phyloP scores from a whole-genome alignment of 2,113 vertebrate species.

The Lycocorax pyrrhopterus region DNA sequence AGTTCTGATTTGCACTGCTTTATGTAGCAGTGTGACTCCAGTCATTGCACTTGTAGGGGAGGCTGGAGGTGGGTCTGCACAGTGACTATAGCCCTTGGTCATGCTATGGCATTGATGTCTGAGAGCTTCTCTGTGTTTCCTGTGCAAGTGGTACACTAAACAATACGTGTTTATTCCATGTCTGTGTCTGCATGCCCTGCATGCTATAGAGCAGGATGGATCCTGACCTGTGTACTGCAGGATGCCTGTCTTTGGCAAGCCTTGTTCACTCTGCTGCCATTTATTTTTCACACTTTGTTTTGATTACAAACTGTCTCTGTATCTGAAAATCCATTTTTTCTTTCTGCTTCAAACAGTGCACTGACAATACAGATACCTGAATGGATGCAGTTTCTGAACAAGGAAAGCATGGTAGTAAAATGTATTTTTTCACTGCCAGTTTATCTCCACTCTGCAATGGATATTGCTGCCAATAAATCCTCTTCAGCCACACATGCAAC shows the following conservation, averaged over 20 bases:
- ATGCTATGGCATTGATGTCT: not conserved
- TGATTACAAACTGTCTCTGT: not conserved
- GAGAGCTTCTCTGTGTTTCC: not conserved
- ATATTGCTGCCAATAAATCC: not conserved
- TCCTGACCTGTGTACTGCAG: not conserved
- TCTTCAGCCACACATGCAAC: not conserved
- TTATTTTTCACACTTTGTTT: not conserved
- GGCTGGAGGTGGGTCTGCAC: not conserved
- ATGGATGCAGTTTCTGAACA: not conserved
- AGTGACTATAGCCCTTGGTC: not conserved
- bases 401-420: not conserved
- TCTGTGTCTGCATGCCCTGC: not conserved
- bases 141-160: not conserved
- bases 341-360: not conserved
- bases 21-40: not conserved
- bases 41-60: not conserved
- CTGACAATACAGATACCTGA: not conserved
- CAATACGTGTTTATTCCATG: accelerated
- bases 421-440: not conserved
- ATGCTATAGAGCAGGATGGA: not conserved
- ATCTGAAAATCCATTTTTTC: not conserved
- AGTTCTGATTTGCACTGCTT: not conserved
- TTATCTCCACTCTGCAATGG: not conserved
- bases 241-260: not conserved
- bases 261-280: not conserved